Evolutionary conservation across 2,113 vertebrate species (phyloP), one percentile per base, ranked within the genome.

Genomic region (Sphaerodactylus townsendi): DNA sequence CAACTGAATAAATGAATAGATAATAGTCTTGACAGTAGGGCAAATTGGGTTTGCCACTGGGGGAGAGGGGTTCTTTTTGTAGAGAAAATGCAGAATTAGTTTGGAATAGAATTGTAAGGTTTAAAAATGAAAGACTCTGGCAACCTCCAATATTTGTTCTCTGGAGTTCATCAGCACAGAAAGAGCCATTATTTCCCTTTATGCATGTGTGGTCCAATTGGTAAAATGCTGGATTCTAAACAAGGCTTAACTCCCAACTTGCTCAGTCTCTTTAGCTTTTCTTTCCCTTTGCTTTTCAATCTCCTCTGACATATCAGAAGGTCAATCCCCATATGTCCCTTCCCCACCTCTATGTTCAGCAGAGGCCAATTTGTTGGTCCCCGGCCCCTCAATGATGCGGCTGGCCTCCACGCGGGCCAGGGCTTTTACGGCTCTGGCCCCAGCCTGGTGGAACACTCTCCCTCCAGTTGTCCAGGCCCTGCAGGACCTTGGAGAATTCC

Each of bases 1-100:
- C 21, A 88, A 82, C 17, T 4, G 84, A 81, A 82, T 71, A 21
- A 1, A 88, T 66, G 68, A 88, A 37, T 33, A 28, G 19, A n/a
- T 25, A 21, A 7, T 0, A 56, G 2, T 78, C 86, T 77, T 2
- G 50, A 79, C 59, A 84, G 88, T 86, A 10, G 13, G 65, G 28
- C 5, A 81, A 5, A 10, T 37, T 90, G 85, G 78, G 23, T 30
- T 56, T 59, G 1, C 33, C 53, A 41, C 77, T 25, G 30, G 25
- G 7, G 19, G 41, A 23, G 21, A 82, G 23, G 53, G 85, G 41
- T 8, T 6, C 64, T 68, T 17, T 68, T 68, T 64, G 68, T 37
- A 4, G 17, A 2, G 10, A 39, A 17, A 48, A 77, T 5, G 33
- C n/a, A 15, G 69, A 74, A 28, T 75, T 2, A 83, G 9, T 15